Evolutionary conservation across 2,888 invertebrate species (phyloP).

Genomic region (Macrophya annulata): DNA sequence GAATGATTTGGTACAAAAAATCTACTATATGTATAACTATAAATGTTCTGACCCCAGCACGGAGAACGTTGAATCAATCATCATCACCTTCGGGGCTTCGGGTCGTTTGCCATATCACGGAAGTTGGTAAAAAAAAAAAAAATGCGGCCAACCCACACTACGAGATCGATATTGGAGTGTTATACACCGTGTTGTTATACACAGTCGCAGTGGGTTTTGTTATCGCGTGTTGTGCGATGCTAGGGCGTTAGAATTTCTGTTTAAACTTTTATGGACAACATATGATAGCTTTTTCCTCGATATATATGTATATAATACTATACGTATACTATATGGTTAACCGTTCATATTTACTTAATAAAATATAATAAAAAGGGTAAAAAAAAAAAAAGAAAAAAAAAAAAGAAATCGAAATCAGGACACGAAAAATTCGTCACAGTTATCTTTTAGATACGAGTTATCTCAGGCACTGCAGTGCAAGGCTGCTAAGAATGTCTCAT

Average conservation of each 20-base stretch:
- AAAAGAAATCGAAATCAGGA: conserved; percentile 9
- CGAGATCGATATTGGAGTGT: conserved; percentile 1
- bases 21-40: not conserved
- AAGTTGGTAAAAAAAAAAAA: conserved; percentile 22
- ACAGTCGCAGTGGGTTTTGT: not conserved
- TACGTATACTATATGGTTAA: not conserved
- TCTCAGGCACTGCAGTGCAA: conserved; percentile 20
- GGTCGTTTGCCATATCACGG: conserved; percentile 41
- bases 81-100: conserved; percentile 26
- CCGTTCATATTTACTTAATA: conserved; percentile 28
- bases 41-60: not conserved
- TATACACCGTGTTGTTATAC: not conserved
- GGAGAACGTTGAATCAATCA: conserved; percentile 33
- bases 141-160: conserved; percentile 33
- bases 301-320: not conserved
- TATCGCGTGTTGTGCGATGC: conserved; percentile 16
- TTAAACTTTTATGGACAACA: not conserved
- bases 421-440: conserved; percentile 36
- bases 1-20: conserved; percentile 11
- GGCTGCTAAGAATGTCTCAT: conserved; percentile 32
- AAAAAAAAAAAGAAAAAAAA: not conserved
- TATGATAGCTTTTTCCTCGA: not conserved
- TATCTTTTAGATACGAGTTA: conserved; percentile 40
- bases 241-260: not conserved
- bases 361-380: not conserved